Conservation (phyloP, 2,113 vertebrate genomes). For the Corynorhinus townsendii region DNA sequence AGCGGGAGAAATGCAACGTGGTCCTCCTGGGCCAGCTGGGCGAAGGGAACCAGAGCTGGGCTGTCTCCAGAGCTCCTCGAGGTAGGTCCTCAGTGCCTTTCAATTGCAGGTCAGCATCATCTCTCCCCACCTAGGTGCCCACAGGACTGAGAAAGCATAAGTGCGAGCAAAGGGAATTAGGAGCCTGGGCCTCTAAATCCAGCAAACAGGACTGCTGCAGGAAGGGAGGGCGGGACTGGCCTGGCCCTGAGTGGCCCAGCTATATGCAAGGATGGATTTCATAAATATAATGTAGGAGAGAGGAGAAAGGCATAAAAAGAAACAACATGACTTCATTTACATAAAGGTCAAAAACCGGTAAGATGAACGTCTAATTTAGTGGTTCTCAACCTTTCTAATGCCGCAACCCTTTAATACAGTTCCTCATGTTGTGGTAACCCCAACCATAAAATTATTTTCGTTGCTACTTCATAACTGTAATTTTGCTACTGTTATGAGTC, state of each 20-base stretch:
- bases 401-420: too few relatives aligned
- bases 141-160: background rate
- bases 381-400: too few relatives aligned
- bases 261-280: background rate
- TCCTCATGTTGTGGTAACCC: too few relatives aligned
- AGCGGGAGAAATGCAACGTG: background rate
- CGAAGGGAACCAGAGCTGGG: background rate
- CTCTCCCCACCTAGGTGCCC: background rate
- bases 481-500: too few relatives aligned
- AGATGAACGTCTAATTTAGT: background rate
- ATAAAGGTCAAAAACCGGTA: background rate
- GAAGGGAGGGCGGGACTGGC: too few relatives aligned
- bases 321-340: background rate
- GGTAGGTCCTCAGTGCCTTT: background rate
- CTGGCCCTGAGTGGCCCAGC: background rate
- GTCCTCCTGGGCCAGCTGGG: background rate
- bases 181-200: background rate
- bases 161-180: background rate
- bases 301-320: background rate
- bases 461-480: too few relatives aligned
- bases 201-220: background rate
- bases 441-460: too few relatives aligned
- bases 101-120: background rate
- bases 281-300: background rate
- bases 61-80: background rate